Evolutionary conservation across 2,888 invertebrate genomes (phyloP).

Genomic region (Catocala nupta): DNA sequence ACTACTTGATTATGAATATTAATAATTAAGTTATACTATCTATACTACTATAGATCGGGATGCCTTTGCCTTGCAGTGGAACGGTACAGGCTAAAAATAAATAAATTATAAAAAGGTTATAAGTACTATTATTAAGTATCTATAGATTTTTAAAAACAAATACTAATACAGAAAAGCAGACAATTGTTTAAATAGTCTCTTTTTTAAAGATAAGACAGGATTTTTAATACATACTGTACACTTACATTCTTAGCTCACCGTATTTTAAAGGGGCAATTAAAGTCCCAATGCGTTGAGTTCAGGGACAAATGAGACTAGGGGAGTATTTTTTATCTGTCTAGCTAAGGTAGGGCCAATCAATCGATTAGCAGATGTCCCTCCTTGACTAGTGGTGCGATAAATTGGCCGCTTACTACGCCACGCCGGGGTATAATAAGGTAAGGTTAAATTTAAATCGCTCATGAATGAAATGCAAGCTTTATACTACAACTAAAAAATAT

Average conservation of each 20-base stretch:
- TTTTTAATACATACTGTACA: neutral
- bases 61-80: no score
- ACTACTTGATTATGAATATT: no score
- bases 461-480: slow-evolving; percentile 23
- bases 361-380: slow-evolving; percentile 85
- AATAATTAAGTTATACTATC: no score
- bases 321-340: slow-evolving; percentile 74
- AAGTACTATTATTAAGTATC: no score
- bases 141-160: no score
- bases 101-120: no score
- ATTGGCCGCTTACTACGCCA: slow-evolving; percentile 77
- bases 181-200: neutral
- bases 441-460: slow-evolving; percentile 64
- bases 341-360: slow-evolving; percentile 82
- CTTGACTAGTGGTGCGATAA: slow-evolving; percentile 83
- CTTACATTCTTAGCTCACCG: no score
- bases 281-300: slow-evolving; percentile 58
- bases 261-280: slow-evolving; percentile 61
- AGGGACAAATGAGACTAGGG: slow-evolving; percentile 65
- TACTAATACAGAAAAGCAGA: no score
- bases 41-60: no score
- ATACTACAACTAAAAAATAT: neutral
- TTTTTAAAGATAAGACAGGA: neutral
- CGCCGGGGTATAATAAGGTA: slow-evolving; percentile 70
- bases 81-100: no score